A percentile compares a stretch with the other conserved stretches of the same genome.
Conservation (phyloP, 1,140 invertebrate species). For the Periplaneta americana region DNA sequence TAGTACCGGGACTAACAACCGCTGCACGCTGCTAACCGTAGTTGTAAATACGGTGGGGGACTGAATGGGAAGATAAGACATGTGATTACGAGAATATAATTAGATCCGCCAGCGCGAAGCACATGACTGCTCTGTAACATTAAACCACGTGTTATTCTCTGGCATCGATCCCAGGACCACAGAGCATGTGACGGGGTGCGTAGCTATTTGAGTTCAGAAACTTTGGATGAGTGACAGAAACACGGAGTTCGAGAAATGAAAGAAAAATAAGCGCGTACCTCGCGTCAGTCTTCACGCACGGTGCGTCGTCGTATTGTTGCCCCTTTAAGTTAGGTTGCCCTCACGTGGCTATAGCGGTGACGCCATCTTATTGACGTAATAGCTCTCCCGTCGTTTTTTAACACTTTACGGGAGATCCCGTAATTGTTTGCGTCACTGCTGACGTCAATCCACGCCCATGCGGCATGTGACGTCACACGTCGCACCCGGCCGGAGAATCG, state of each 20-base stretch:
- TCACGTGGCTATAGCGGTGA: not conserved
- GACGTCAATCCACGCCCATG: conserved; percentile 8
- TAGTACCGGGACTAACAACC: not conserved
- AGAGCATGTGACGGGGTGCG: not conserved
- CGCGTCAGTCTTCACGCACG: not conserved
- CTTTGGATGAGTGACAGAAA: not conserved
- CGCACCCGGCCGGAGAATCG: not conserved
- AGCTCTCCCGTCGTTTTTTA: not conserved
- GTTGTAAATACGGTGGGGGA: not conserved
- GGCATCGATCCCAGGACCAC: not conserved
- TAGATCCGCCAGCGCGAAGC: not conserved
- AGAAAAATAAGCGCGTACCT: not conserved
- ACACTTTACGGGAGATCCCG: not conserved
- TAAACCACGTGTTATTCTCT: not conserved
- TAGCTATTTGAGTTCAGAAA: not conserved
- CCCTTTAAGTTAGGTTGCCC: not conserved
- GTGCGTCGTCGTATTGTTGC: not conserved
- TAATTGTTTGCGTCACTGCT: conserved; percentile 3
- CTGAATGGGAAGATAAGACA: not conserved
- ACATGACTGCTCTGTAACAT: not conserved
- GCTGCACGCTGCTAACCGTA: not conserved
- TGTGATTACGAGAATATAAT: not conserved
- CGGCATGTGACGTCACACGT: conserved; percentile 6
- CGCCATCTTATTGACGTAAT: not conserved
- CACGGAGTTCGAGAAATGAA: not conserved